phyloP scores from a whole-genome alignment of 1,140 invertebrate species.

The Drosophila obscura region DNA sequence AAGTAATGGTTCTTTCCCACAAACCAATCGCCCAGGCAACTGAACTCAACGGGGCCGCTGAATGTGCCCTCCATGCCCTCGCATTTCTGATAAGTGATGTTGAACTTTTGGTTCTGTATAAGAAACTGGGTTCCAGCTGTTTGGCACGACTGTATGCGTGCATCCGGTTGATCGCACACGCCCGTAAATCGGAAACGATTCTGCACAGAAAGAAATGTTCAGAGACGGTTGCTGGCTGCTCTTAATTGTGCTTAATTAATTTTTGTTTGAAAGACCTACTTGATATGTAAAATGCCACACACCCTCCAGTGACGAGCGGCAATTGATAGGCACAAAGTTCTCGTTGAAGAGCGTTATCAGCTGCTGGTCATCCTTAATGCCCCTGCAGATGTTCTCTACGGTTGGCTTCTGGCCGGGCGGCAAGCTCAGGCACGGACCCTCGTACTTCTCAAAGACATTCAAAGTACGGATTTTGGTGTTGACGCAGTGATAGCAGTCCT shows the following conservation, averaged over 20 bases:
- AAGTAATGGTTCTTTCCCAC: constrained; percentile 97
- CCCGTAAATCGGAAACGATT: constrained; percentile 95
- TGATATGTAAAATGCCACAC: constrained; percentile 98
- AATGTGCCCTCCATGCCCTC: constrained; percentile 92
- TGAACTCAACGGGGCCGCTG: constrained; percentile 96
- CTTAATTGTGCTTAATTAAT: constrained; percentile 18
- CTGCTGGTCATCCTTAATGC: constrained; percentile 90
- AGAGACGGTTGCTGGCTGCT: background rate
- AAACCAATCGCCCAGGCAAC: constrained; percentile 97
- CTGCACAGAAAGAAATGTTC: constrained; percentile 67
- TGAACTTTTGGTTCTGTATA: constrained; percentile 98
- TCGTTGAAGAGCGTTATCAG: constrained; percentile 94
- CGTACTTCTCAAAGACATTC: constrained; percentile 95
- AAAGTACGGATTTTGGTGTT: constrained; percentile 93
- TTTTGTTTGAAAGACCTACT: constrained; percentile 76
- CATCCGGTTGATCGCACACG: constrained; percentile 94
- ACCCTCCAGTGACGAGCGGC: constrained; percentile 95
- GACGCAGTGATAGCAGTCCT: constrained; percentile 93
- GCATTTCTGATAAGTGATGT: constrained; percentile 96
- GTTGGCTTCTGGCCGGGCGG: constrained; percentile 87
- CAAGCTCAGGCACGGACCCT: constrained; percentile 90
- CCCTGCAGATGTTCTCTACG: constrained; percentile 90
- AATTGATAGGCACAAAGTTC: constrained; percentile 96
- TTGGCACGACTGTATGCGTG: constrained; percentile 96
- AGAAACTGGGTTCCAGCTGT: constrained; percentile 97